phyloP scores from a whole-genome alignment of 2,888 invertebrate genomes.

The Oxystoma pomonae region DNA sequence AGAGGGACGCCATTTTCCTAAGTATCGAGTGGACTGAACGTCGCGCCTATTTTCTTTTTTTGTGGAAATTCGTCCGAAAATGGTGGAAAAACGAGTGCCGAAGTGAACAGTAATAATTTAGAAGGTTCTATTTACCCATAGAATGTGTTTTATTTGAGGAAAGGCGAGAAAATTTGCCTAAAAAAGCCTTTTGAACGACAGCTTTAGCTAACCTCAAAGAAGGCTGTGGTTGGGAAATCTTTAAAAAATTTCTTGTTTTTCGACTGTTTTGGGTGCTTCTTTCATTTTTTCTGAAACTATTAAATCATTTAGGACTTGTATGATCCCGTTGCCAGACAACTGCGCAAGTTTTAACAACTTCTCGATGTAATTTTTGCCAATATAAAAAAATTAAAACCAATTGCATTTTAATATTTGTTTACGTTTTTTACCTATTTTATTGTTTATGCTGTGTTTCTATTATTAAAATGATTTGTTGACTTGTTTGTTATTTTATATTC shows the following conservation, averaged over 20 bases:
- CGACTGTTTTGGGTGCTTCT: neutral
- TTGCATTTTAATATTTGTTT: neutral
- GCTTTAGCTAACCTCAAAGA: conserved; percentile 24
- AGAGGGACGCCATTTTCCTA: conserved; percentile 36
- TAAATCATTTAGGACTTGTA: neutral
- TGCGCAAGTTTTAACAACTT: neutral
- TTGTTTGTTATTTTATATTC: no score
- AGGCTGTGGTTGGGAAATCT: neutral
- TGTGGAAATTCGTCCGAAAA: conserved; percentile 12
- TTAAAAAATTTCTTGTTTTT: neutral
- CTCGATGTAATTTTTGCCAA: no score
- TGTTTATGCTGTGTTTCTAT: no score
- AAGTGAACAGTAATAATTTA: neutral
- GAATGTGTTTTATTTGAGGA: neutral
- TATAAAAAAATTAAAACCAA: no score
- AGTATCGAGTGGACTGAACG: conserved; percentile 23
- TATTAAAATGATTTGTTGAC: no score
- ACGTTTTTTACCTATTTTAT: neutral
- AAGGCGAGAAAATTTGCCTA: neutral
- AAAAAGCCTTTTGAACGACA: conserved; percentile 15
- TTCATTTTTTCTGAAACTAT: neutral
- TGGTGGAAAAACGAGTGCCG: neutral
- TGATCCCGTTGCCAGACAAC: neutral
- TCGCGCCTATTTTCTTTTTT: conserved; percentile 25
- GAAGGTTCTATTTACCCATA: neutral